phyloP scores from a whole-genome alignment of 2,113 vertebrate genomes.

The Amia ocellicauda region DNA sequence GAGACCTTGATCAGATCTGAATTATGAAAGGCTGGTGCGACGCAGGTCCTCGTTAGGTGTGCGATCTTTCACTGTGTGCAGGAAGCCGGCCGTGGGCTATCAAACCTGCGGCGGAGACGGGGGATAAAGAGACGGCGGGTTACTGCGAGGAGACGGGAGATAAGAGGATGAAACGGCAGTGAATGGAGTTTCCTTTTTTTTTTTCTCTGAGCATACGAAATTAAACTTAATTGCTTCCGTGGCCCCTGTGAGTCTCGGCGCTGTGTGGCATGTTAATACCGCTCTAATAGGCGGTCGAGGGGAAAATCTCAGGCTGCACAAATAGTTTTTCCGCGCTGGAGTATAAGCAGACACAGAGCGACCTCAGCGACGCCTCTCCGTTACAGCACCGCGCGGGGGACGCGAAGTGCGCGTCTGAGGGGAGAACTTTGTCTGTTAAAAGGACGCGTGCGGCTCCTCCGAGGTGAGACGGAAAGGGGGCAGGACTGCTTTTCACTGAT shows the following conservation, averaged over 20 bases:
- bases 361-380: too few species aligned
- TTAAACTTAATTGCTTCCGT: not conserved
- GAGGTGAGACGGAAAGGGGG: too few species aligned
- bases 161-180: not conserved
- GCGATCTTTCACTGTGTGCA: conserved; percentile 4
- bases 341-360: conserved; percentile 5
- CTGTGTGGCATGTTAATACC: too few species aligned
- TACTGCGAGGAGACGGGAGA: not conserved
- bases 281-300: too few species aligned
- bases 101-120: not conserved
- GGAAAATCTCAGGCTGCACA: too few species aligned
- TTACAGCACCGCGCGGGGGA: too few species aligned
- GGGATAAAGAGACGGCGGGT: not conserved
- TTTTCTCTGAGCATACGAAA: not conserved
- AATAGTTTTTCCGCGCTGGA: conserved; percentile 23
- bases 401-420: too few species aligned
- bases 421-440: too few species aligned
- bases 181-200: not conserved
- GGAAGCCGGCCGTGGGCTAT: not conserved
- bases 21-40: conserved; percentile 15
- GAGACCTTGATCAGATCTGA: conserved; percentile 22
- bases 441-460: too few species aligned
- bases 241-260: not conserved
- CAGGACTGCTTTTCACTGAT: too few species aligned
- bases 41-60: too few species aligned